Evolutionary conservation across 2,113 vertebrate species (phyloP), one percentile per base, ranked within the genome.

Genomic region (Sylvia atricapilla): DNA sequence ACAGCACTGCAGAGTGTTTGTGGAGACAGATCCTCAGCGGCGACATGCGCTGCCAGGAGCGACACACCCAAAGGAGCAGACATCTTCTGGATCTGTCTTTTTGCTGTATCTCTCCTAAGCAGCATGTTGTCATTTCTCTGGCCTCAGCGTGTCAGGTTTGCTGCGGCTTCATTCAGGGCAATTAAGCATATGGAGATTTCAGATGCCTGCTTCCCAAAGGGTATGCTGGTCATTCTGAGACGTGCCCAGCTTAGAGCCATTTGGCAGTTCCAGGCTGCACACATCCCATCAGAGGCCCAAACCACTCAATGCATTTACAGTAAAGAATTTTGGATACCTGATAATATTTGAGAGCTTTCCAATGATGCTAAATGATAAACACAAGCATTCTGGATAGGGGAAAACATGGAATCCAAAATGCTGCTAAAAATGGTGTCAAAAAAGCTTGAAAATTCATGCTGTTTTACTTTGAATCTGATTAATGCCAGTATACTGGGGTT

Each of bases 161-260:
- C 39, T 1, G 3, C 30, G 43, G n/a, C 37, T 84, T 90, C 49
- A 16, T 33, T 66, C 67, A 50, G 66, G 28, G 27, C 67, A 68
- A 2, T 74, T 56, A 81, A 75, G 75, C 31, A 21, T 10, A 13
- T 1, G 5, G 53, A n/a, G 5, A 7, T 66, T 90, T 88, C 41
- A 17, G 44, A 35, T 75, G 20, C 15, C 47, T 55, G 1, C 12
- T 82, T 75, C 35, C 30, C 82, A 78, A 20, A 67, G 47, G 15
- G 14, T 27, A 8, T 17, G 11, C 18, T 15, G 35, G 52, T 46
- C 64, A 28, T 75, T 75, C 27, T 0, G 0, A 68, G 39, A 25
- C 33, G 31, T 10, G 5, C 43, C 47, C 30, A 7, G 15, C 55
- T 43, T 43, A 16, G 13, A 37, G 43, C 33, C 2, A 1, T n/a